phyloP scores from a whole-genome alignment of 1,140 invertebrate genomes.

The Vanessa tameamea region DNA sequence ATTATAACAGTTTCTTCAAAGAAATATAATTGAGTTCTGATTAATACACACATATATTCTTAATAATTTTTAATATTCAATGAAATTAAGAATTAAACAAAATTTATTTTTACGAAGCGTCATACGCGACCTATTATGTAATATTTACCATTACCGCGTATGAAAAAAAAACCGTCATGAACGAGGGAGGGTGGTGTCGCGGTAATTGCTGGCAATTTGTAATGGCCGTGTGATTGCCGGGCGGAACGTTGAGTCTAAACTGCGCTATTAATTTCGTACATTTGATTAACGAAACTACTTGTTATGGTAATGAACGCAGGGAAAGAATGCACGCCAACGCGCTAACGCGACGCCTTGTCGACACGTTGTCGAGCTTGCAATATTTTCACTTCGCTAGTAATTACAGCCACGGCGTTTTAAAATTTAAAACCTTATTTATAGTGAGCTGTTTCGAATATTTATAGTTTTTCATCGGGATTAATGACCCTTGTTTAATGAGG shows the following conservation, averaged over 20 bases:
- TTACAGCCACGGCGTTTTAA: constrained; percentile 63
- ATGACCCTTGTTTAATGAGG: constrained; percentile 23
- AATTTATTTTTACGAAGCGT: constrained; percentile 42
- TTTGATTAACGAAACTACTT: constrained; percentile 81
- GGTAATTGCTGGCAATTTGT: constrained; percentile 79
- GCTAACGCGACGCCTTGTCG: constrained; percentile 74
- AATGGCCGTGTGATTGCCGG: constrained; percentile 75
- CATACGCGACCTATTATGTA: constrained; percentile 51
- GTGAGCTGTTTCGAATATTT: constrained; percentile 47
- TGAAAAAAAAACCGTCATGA: constrained; percentile 63
- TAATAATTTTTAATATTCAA: background rate
- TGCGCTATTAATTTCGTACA: constrained; percentile 79
- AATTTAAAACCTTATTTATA: constrained; percentile 68
- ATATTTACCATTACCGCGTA: constrained; percentile 46
- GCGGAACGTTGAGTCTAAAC: constrained; percentile 76
- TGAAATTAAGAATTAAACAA: constrained; percentile 33
- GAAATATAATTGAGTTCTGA: too few relatives aligned
- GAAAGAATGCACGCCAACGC: constrained; percentile 77
- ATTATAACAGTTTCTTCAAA: too few relatives aligned
- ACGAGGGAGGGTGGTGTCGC: constrained; percentile 61
- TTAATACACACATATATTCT: too few relatives aligned
- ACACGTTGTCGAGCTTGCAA: constrained; percentile 74
- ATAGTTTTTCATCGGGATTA: constrained; percentile 38
- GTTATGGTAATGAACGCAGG: constrained; percentile 78
- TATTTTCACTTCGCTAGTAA: constrained; percentile 74